phyloP scores from a whole-genome alignment of 2,797 vertebrate genomes.

The Streptopelia turtur region DNA sequence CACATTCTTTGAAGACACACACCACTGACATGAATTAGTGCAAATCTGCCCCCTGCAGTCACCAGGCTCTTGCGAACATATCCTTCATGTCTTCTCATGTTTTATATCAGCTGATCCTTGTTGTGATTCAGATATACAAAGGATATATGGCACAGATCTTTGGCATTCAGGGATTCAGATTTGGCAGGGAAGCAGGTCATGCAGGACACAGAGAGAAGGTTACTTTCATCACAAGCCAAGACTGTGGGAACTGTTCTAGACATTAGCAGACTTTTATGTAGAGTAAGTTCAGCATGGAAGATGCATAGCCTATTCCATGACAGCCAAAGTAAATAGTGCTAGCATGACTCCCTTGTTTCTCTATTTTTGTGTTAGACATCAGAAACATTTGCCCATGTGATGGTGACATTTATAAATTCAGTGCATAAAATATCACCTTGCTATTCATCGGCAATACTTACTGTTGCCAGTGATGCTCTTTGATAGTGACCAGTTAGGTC shows the following conservation, averaged over 20 bases:
- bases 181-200: slow-evolving; percentile 36
- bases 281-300: slow-evolving; percentile 11
- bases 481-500: background rate
- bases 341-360: slow-evolving; percentile 21
- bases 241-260: slow-evolving; percentile 48
- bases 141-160: slow-evolving; percentile 10
- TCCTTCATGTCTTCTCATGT: background rate
- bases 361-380: slow-evolving; percentile 5
- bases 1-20: slow-evolving; percentile 16
- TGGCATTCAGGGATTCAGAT: background rate
- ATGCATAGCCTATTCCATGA: slow-evolving; percentile 6
- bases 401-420: background rate
- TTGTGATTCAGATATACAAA: slow-evolving; percentile 44
- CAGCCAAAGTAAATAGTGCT: slow-evolving; percentile 57
- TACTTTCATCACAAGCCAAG: slow-evolving; percentile 65
- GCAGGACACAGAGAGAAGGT: slow-evolving; percentile 23
- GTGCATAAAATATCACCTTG: background rate
- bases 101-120: slow-evolving; percentile 62
- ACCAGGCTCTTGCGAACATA: background rate
- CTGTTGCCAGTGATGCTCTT: background rate
- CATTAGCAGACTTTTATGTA: slow-evolving; percentile 26
- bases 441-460: background rate
- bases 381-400: background rate
- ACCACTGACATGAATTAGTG: slow-evolving; percentile 17
- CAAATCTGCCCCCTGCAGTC: slow-evolving; percentile 54